Conservation (phyloP, 2,888 invertebrate genomes). For the Euzophera pinguis region DNA sequence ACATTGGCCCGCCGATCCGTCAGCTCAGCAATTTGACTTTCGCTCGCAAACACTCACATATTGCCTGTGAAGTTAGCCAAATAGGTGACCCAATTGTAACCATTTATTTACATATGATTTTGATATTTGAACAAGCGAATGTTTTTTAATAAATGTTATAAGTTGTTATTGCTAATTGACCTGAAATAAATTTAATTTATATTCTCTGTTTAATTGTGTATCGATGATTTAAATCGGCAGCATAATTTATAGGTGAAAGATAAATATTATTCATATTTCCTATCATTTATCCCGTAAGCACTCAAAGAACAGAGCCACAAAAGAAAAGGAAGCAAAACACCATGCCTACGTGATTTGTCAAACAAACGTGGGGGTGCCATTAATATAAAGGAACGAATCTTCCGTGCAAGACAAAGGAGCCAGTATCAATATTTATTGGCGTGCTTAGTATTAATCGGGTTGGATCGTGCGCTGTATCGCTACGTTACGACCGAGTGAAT, state of each 20-base stretch:
- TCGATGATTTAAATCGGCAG: too few relatives aligned
- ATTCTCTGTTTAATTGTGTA: too few relatives aligned
- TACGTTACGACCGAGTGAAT: slow-evolving; percentile 54
- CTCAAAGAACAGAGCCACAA: slow-evolving; percentile 3
- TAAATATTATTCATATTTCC: neutral
- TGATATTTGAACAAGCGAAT: neutral
- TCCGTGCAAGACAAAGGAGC: slow-evolving; percentile 74
- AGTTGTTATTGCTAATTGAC: neutral
- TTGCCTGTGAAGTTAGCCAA: slow-evolving; percentile 6
- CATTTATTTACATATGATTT: neutral
- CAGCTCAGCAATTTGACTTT: slow-evolving; percentile 21
- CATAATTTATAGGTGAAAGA: neutral
- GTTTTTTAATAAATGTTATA: neutral
- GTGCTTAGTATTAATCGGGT: slow-evolving; percentile 77
- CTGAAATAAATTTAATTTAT: neutral
- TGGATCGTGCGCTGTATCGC: slow-evolving; percentile 65
- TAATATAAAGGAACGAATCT: slow-evolving; percentile 71
- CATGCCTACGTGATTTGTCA: slow-evolving; percentile 55
- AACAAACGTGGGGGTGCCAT: slow-evolving; percentile 67
- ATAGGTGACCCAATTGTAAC: slow-evolving; percentile 4
- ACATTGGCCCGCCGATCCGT: slow-evolving; percentile 37
- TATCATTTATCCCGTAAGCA: neutral
- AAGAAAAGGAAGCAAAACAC: slow-evolving; percentile 12
- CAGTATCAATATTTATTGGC: slow-evolving; percentile 76
- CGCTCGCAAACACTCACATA: slow-evolving; percentile 17